These are phyloP conservation scores for Gari tellinella DNA, from an alignment of 2,888 invertebrate genomes.

Conservation along the genomic window DNA sequence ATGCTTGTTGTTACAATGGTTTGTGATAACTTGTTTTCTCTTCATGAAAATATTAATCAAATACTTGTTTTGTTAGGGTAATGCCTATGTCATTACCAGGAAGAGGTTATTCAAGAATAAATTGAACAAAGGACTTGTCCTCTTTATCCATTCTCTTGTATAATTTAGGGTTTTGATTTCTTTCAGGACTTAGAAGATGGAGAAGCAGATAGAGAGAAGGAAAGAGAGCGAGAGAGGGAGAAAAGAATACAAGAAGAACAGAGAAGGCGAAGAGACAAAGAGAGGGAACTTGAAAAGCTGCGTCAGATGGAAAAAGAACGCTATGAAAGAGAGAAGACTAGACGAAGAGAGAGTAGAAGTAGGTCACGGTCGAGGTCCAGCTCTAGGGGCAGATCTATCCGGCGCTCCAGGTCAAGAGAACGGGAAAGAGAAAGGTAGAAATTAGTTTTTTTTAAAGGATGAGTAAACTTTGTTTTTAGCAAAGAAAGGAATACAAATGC, in stretches of 20 bases:
- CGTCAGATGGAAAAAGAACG: conserved; percentile 84
- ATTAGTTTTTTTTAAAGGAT: not conserved
- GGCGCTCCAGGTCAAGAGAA: conserved; percentile 79
- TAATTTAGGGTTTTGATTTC: not conserved
- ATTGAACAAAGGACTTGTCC: too few species aligned
- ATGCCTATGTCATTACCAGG: too few species aligned
- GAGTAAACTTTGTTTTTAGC: not conserved
- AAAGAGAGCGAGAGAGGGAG: conserved; percentile 84
- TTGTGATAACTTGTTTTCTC: too few species aligned
- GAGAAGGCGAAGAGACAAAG: conserved; percentile 45
- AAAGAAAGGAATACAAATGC: too few species aligned
- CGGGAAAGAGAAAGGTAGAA: conserved; percentile 68
- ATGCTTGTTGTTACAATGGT: too few species aligned
- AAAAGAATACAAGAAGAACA: conserved; percentile 66
- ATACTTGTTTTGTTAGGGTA: too few species aligned
- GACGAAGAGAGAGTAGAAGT: conserved; percentile 54
- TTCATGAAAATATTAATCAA: too few species aligned
- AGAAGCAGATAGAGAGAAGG: conserved; percentile 47
- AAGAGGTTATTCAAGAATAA: too few species aligned
- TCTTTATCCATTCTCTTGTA: too few species aligned
- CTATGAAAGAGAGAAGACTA: conserved; percentile 20
- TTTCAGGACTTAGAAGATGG: conserved; percentile 88
- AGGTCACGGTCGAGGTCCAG: conserved; percentile 72
- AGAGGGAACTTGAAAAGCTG: conserved; percentile 68
- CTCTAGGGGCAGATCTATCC: conserved; percentile 84